Percentiles rank a stretch among this genome's conserved stretches.
Conservation (phyloP, 2,888 invertebrate species). For the Cataglyphis cursor region DNA sequence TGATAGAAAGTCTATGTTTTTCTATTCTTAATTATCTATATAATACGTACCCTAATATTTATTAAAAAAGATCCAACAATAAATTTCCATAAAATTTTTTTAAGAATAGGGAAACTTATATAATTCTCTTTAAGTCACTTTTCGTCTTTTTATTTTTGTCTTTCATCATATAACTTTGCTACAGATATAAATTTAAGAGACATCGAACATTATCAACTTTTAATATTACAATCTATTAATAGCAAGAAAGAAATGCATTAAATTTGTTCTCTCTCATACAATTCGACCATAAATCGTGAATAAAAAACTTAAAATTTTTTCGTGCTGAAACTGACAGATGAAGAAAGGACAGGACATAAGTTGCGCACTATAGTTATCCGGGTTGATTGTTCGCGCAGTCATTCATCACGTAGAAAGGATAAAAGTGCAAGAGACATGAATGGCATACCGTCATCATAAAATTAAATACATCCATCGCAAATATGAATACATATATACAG, state of each 20-base stretch:
- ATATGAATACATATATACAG: background rate
- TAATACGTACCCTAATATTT: background rate
- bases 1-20: background rate
- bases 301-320: conserved; percentile 2
- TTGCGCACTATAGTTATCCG: background rate
- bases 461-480: conserved; percentile 1
- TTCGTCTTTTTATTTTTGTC: background rate
- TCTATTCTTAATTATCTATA: background rate
- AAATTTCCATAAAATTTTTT: background rate
- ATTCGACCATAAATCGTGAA: conserved; percentile 8
- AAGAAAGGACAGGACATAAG: background rate
- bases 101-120: background rate
- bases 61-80: background rate
- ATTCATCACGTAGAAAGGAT: background rate
- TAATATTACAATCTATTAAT: background rate
- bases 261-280: background rate
- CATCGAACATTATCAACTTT: background rate
- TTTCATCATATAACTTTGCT: background rate
- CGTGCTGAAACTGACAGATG: background rate
- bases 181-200: background rate
- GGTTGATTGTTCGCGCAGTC: background rate
- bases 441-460: background rate
- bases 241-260: background rate
- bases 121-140: background rate
- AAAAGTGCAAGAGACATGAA: background rate